These are phyloP conservation scores for Acropora yongei DNA, from an alignment of 64 coral and sea anemone genomes.

Conservation along the genomic window DNA sequence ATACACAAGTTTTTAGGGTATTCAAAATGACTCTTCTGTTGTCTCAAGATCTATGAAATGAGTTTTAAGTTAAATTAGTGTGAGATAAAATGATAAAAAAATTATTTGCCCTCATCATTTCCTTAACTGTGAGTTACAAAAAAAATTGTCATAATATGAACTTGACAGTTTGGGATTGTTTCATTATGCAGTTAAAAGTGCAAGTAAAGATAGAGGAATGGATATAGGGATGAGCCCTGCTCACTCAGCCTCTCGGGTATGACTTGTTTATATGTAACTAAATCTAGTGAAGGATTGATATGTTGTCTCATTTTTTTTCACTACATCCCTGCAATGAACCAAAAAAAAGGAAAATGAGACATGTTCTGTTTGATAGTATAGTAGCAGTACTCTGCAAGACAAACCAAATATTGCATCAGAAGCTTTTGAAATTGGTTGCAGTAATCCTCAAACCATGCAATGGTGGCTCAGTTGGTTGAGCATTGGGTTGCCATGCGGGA, in stretches of 20 bases:
- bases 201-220: conserved; percentile 71
- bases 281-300: neutral
- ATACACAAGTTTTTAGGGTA: too few relatives aligned
- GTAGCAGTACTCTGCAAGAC: too few relatives aligned
- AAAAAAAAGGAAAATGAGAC: too few relatives aligned
- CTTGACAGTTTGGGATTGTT: neutral
- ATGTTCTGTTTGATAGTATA: too few relatives aligned
- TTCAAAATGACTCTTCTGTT: neutral
- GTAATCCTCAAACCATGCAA: too few relatives aligned
- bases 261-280: neutral
- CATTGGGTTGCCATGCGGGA: too few relatives aligned
- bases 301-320: too few relatives aligned
- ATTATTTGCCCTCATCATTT: neutral
- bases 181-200: conserved; percentile 73
- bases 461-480: too few relatives aligned
- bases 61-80: neutral
- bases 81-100: neutral
- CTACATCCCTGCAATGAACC: too few relatives aligned
- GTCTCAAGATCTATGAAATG: neutral
- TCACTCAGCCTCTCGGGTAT: conserved; percentile 65
- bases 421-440: neutral
- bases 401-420: neutral
- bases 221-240: conserved; percentile 82
- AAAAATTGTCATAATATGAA: too few relatives aligned
- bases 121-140: too few relatives aligned